Evolutionary conservation across 2,113 vertebrate species (phyloP).

Genomic region (Dasypus novemcinctus): DNA sequence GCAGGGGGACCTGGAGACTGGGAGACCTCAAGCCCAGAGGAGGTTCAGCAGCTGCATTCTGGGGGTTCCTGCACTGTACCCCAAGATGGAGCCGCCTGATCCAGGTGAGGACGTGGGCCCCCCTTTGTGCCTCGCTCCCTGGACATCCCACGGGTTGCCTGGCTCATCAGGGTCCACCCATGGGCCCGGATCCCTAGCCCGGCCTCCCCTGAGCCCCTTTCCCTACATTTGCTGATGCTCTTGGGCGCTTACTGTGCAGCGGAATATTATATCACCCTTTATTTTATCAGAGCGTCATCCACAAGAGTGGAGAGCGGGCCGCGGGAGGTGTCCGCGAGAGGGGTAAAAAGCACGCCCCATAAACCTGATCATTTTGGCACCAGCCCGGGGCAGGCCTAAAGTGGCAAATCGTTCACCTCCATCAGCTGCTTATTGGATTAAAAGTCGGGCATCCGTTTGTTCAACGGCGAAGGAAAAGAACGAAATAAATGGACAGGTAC

Average conservation of each 20-base stretch:
- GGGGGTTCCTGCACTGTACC: background rate
- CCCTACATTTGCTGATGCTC: background rate
- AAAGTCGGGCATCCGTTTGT: background rate
- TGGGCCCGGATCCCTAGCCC: background rate
- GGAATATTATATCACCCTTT: background rate
- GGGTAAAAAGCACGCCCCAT: accelerated
- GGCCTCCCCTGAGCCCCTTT: too few species aligned
- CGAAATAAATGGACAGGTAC: background rate
- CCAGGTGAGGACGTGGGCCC: accelerated
- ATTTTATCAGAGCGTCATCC: background rate
- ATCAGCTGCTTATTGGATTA: background rate
- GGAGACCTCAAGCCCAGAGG: too few species aligned
- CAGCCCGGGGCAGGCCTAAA: background rate
- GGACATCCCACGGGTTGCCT: background rate
- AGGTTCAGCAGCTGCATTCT: too few species aligned
- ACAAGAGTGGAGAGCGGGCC: background rate
- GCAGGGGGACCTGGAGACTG: accelerated
- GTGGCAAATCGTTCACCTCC: background rate
- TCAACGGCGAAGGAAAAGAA: background rate
- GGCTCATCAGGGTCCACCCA: background rate
- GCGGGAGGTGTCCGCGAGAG: accelerated
- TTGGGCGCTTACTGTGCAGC: background rate
- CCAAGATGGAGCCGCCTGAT: background rate
- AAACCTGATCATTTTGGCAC: background rate
- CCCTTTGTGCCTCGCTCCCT: accelerated